A percentile compares a stretch with the other conserved stretches of the same genome.
Conservation (phyloP, 2,888 invertebrate species). For the Acleris cristana region DNA sequence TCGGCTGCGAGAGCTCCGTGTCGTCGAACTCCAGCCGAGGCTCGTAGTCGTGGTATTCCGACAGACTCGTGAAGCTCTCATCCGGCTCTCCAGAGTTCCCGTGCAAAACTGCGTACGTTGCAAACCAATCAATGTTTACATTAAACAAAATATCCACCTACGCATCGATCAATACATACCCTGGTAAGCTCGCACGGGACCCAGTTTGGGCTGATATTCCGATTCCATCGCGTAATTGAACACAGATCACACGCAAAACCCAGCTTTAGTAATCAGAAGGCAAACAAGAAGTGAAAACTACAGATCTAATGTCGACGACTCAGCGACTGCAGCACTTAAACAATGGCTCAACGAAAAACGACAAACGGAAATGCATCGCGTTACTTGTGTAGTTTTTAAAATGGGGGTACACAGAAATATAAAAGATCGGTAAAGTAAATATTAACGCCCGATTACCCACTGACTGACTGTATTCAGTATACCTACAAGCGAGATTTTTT, state of each 20-base stretch:
- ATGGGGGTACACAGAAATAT: conserved; percentile 5
- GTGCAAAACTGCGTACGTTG: conserved; percentile 61
- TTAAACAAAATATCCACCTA: conserved; percentile 16
- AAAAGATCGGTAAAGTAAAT: conserved; percentile 23
- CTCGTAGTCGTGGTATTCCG: conserved; percentile 96
- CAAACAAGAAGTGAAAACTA: conserved; percentile 7
- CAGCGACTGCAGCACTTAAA: conserved; percentile 17
- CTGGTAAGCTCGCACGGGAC: conserved; percentile 75
- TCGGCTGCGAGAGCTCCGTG: conserved; percentile 87
- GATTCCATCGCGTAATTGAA: conserved; percentile 58
- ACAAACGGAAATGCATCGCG: conserved; percentile 25
- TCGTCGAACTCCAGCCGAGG: conserved; percentile 98
- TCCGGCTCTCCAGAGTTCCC: conserved; percentile 81
- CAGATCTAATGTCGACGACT: conserved; percentile 4
- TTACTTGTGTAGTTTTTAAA: conserved; percentile 8
- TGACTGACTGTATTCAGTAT: conserved; percentile 11
- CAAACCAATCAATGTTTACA: conserved; percentile 39
- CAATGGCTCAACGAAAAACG: conserved; percentile 11
- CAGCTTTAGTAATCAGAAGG: neutral
- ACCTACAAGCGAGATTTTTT: conserved; percentile 16
- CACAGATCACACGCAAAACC: neutral
- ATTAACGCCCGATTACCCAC: conserved; percentile 30
- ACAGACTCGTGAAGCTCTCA: conserved; percentile 93
- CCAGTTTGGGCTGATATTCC: conserved; percentile 71
- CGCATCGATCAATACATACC: conserved; percentile 52